These are phyloP conservation scores for Lissonota sp. DNA, from an alignment of 2,888 invertebrate genomes.

Conservation along the genomic window DNA sequence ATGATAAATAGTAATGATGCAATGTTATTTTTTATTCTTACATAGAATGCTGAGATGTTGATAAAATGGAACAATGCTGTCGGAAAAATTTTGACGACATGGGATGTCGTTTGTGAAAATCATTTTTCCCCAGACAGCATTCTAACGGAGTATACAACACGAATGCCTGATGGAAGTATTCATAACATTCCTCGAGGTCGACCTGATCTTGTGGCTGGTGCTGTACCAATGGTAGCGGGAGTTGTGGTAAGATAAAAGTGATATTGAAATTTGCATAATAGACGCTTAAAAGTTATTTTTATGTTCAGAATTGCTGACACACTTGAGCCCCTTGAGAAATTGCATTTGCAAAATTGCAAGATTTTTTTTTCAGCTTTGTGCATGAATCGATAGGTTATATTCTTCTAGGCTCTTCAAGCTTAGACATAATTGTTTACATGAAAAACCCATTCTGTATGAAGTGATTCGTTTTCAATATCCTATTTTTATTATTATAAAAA, in stretches of 20 bases:
- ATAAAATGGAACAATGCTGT: constrained; percentile 16
- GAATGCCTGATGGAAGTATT: constrained; percentile 19
- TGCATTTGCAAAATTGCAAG: too few species aligned
- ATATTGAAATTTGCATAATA: neutral
- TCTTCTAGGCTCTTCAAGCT: too few species aligned
- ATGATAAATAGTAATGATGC: too few species aligned
- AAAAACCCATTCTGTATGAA: too few species aligned
- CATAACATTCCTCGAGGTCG: constrained; percentile 17
- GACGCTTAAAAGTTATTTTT: neutral
- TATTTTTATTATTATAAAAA: too few species aligned
- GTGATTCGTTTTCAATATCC: too few species aligned
- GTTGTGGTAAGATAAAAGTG: neutral
- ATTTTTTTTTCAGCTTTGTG: too few species aligned
- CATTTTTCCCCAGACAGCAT: constrained; percentile 27
- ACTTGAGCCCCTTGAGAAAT: too few species aligned
- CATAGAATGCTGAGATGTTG: constrained; percentile 10
- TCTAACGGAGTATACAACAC: constrained; percentile 11
- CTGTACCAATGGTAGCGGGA: neutral
- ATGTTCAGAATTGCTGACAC: neutral
- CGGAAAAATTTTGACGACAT: neutral
- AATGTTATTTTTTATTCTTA: too few species aligned
- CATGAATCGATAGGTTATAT: too few species aligned
- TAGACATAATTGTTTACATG: too few species aligned
- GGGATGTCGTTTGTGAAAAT: constrained; percentile 29
- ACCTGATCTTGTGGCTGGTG: neutral